Base-by-base conservation (phyloP, 1,140 invertebrate genomes). In the Ceratosolen solmsi region DNA sequence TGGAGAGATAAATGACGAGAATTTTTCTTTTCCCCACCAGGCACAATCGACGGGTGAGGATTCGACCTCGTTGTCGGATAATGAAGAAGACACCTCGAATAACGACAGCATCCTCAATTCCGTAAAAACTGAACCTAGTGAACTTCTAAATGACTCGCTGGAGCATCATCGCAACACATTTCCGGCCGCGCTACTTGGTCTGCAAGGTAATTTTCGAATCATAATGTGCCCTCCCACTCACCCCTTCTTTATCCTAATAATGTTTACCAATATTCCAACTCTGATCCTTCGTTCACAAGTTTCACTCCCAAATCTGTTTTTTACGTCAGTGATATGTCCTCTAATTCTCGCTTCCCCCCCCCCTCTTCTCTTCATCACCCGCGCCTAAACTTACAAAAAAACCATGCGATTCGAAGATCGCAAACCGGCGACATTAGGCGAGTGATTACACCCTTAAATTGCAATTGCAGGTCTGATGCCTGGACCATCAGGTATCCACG, bases 401-500 rank as follows among this genome's bases (percentile, higher is more conserved):
- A n/a, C n/a, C n/a, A n/a, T n/a, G n/a, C 68, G 46, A 25, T 73
- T 5, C 15, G 46, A 73, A 75, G 30, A 36, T 46, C 41, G 41
- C 41, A 13, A 13, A 8, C 13, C 41, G 13, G 13, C 41, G 41
- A 46, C 13, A 46, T 8, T 46, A 13, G 41, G 41, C 41, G 7
- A 46, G 41, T 46, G 41, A 8, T 5, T 46, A 72, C 56, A 27
- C 5, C 25, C 36, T 27, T 27, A 27, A 51, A 36, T 56, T 3
- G 20, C 15, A 0, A n/a, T 72, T 58, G 51, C 93, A 88, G 95
- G 95, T 85, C 91, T 96, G 78, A 92, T 97, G 89, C 96, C 96
- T 78, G 96, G 96, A 88, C 96, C 96, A 20, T 97, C 96, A 38
- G 95, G 96, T 84, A 95, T 97, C 86, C 95, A 95, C 82, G 93